Base-by-base conservation (phyloP, 1,140 invertebrate genomes). In the Drosophila tropicalis region DNA sequence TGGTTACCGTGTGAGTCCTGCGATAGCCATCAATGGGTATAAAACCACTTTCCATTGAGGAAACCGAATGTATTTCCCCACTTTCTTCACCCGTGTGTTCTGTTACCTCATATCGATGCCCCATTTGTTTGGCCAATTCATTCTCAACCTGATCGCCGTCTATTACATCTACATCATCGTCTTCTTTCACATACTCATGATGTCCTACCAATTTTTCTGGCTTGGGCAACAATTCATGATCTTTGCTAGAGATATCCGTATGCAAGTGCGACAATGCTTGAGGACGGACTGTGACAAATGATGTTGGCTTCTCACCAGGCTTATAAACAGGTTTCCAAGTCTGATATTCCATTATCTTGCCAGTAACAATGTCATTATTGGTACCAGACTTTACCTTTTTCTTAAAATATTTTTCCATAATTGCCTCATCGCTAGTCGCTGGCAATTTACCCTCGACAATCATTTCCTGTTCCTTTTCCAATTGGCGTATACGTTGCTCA, bases 401-500 rank as follows among this genome's bases (percentile, higher is more conserved):
- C 41, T 78, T 78, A 25, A 89, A 89, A 56, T 89, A 89, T 51
- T 89, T 89, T 0, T 89, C 78, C 70, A 90, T 56, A 0, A 89
- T 71, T 0, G 74, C 80, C 65, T 90, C 89, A 51, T 80, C 90
- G 47, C 75, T 79, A 70, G 60, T 85, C 47, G 66, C 19, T 0
- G 90, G 81, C 12, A 58, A 44, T n/a, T 77, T 81, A 40, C 90
- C 90, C 74, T 91, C 90, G 2, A 80, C 90, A 29, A 91, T 90
- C 3, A 91, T 60, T 41, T 91, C 90, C 57, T 91, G 90, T 29
- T 91, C 86, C 62, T 83, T 87, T 41, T 91, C 90, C 70, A 91
- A 36, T 25, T 90, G 76, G 0, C 81, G 56, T 76, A 91, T 77
- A 3, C 75, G 69, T 22, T 74, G 56, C 32, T 89, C 85, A 9